phyloP scores from a whole-genome alignment of 2,888 invertebrate genomes.

The Gasteruption jaculator region DNA sequence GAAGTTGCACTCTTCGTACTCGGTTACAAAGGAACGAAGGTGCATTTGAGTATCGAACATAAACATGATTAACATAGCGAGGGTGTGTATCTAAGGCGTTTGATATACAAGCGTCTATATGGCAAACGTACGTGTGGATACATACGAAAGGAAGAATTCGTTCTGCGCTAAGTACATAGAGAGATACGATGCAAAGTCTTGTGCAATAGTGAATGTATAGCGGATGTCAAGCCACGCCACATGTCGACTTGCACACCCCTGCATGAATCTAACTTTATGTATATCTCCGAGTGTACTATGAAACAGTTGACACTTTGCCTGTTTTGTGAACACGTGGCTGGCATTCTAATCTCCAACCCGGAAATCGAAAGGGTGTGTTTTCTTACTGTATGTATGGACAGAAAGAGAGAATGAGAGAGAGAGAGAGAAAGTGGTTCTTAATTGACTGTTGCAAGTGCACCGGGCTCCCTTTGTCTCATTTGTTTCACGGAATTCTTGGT shows the following conservation, averaged over 20 bases:
- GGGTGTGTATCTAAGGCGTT: conserved; percentile 49
- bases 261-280: conserved; percentile 26
- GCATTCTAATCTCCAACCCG: conserved; percentile 28
- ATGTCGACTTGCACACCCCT: conserved; percentile 36
- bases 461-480: no score
- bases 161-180: conserved; percentile 39
- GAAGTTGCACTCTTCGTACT: no score
- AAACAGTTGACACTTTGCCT: no score
- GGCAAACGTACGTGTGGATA: no score
- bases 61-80: no score
- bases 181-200: conserved; percentile 40
- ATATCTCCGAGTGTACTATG: conserved; percentile 35
- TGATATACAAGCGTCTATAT: no score
- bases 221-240: conserved; percentile 48
- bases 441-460: no score
- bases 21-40: conserved; percentile 23
- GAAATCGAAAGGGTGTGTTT: no score
- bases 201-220: conserved; percentile 51
- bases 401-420: no score
- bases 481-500: no score
- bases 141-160: conserved; percentile 44
- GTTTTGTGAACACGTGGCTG: conserved; percentile 26
- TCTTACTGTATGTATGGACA: no score
- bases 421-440: no score
- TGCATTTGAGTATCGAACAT: conserved; percentile 25